Conservation (phyloP, 2,888 invertebrate genomes). For the Melolontha melolontha region DNA sequence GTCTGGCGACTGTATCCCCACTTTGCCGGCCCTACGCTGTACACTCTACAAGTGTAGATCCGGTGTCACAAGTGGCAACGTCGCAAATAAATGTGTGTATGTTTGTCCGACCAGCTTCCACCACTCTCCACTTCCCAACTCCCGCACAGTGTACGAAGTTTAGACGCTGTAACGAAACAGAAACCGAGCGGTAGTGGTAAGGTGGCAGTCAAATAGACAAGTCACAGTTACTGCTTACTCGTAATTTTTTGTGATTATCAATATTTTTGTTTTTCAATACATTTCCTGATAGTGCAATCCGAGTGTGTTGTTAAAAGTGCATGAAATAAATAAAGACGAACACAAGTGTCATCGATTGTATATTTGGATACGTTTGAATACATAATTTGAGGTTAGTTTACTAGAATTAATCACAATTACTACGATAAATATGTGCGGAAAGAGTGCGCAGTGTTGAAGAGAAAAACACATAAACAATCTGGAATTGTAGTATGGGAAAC, state of each 20-base stretch:
- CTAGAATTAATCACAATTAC: no score
- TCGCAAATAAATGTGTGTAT: conserved; percentile 41
- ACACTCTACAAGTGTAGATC: conserved; percentile 62
- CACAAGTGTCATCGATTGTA: no score
- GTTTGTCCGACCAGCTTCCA: conserved; percentile 49
- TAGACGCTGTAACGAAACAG: conserved; percentile 54
- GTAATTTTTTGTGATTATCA: conserved; percentile 29
- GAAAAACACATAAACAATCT: no score
- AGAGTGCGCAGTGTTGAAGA: no score
- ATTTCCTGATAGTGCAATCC: conserved; percentile 9
- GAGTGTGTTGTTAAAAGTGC: conserved; percentile 4
- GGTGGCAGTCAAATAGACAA: conserved; percentile 61
- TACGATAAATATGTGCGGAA: no score
- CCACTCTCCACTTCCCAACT: conserved; percentile 56
- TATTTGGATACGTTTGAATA: no score
- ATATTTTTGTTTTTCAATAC: neutral
- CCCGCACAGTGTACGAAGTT: conserved; percentile 42
- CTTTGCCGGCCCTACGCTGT: conserved; percentile 49
- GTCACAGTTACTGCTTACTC: conserved; percentile 64
- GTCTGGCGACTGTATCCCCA: conserved; percentile 56
- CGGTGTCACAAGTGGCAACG: conserved; percentile 61
- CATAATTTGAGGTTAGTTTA: no score
- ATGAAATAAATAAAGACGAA: no score
- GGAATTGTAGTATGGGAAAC: no score
- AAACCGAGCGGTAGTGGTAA: conserved; percentile 63